These are phyloP conservation scores for Spodoptera exigua DNA, from an alignment of 2,888 invertebrate genomes.

Conservation along the genomic window DNA sequence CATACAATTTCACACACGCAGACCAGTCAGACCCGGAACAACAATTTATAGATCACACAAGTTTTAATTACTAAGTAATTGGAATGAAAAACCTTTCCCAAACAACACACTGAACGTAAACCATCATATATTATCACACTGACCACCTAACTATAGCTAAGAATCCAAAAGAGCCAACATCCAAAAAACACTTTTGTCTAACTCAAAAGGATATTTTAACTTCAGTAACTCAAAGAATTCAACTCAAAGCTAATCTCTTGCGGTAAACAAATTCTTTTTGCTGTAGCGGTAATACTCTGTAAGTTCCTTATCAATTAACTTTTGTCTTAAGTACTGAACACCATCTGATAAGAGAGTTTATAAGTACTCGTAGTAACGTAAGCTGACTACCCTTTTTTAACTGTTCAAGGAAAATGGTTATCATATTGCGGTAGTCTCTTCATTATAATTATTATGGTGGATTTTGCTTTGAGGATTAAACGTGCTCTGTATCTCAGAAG, in stretches of 20 bases:
- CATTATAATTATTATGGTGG: background rate
- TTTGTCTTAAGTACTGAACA: conserved; percentile 31
- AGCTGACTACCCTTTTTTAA: conserved; percentile 30
- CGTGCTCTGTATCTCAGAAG: too few species aligned
- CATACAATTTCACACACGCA: too few species aligned
- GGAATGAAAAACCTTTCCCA: too few species aligned
- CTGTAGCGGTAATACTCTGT: conserved; percentile 42
- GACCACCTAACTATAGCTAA: too few species aligned
- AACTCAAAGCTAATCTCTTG: conserved; percentile 62
- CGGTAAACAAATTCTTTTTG: conserved; percentile 70
- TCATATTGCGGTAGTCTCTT: conserved; percentile 1
- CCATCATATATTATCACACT: too few species aligned
- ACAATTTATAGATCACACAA: too few species aligned
- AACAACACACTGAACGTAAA: too few species aligned
- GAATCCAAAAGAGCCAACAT: too few species aligned
- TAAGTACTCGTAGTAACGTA: conserved; percentile 25
- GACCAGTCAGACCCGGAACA: too few species aligned
- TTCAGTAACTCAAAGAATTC: conserved; percentile 14
- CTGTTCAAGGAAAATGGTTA: conserved; percentile 24
- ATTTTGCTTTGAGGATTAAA: too few species aligned
- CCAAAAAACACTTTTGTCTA: background rate
- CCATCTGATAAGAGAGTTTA: conserved; percentile 39
- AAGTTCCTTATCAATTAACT: conserved; percentile 56
- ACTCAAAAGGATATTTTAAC: conserved; percentile 19
- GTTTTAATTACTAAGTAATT: too few species aligned